phyloP scores from a whole-genome alignment of 2,888 invertebrate species.

The Spilarctia lutea region DNA sequence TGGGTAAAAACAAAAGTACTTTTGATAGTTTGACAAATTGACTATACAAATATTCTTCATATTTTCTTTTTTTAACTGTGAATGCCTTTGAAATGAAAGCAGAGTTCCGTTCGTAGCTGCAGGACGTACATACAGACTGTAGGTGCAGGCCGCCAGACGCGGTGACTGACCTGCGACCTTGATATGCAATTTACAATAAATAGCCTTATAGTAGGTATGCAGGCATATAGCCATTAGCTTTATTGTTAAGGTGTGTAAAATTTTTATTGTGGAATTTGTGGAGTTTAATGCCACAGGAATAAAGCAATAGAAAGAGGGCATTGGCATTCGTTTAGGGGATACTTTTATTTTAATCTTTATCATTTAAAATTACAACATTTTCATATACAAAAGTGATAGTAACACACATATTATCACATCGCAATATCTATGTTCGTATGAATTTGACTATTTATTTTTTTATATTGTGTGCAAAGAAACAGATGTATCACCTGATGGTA shows the following conservation, averaged over 20 bases:
- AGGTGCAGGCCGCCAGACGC: constrained; percentile 58
- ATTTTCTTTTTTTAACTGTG: background rate
- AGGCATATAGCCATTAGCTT: constrained; percentile 4
- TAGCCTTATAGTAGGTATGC: constrained; percentile 12
- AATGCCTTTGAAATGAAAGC: constrained; percentile 12
- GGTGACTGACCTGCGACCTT: constrained; percentile 66
- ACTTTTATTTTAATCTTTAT: background rate
- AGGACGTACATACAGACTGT: constrained; percentile 45
- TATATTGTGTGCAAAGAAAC: no score
- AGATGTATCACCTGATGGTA: no score
- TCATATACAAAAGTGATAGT: no score
- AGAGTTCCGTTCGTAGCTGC: constrained; percentile 34
- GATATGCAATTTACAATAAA: constrained; percentile 48
- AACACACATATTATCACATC: no score
- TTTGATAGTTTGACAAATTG: no score
- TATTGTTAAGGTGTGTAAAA: constrained; percentile 9
- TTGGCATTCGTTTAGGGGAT: background rate
- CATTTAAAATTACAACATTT: background rate
- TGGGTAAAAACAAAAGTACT: no score
- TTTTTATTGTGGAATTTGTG: background rate
- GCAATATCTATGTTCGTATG: no score
- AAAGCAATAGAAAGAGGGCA: background rate
- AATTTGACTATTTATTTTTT: no score
- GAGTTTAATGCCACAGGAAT: background rate
- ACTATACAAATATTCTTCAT: no score